Evolutionary conservation across 2,888 invertebrate species (phyloP).

Genomic region (Chymomyza fuscimana): DNA sequence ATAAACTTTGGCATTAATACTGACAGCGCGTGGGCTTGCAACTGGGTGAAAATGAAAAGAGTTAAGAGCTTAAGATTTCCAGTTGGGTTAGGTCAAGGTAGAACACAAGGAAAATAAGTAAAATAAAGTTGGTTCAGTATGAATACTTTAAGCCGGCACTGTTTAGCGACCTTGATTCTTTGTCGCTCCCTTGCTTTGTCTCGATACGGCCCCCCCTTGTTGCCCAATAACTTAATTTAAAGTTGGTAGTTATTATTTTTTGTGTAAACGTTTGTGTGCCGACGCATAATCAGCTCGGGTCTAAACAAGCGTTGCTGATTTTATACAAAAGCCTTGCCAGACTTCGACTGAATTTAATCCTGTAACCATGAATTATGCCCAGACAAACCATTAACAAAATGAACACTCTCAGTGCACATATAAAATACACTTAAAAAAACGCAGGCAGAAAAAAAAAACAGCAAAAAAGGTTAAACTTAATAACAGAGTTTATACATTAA

Average conservation of each 20-base stretch:
- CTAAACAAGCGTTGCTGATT: constrained; percentile 70
- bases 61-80: neutral
- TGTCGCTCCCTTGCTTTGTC: constrained; percentile 22
- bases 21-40: constrained; percentile 48
- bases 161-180: constrained; percentile 57
- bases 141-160: constrained; percentile 36
- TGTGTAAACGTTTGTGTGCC: constrained; percentile 18
- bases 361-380: constrained; percentile 69
- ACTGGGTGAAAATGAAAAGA: constrained; percentile 34
- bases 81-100: constrained; percentile 61
- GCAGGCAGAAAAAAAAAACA: neutral
- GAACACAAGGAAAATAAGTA: constrained; percentile 5
- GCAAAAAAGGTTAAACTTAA: neutral
- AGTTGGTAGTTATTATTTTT: neutral
- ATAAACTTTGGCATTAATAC: constrained; percentile 63
- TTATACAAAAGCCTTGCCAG: constrained; percentile 53
- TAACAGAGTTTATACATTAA: neutral
- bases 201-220: neutral
- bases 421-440: constrained; percentile 31
- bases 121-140: neutral
- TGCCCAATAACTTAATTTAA: constrained; percentile 64
- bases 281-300: constrained; percentile 52
- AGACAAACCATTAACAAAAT: constrained; percentile 62
- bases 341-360: constrained; percentile 52
- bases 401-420: neutral